A percentile compares a stretch with the other conserved stretches of the same genome.
phyloP scores from a whole-genome alignment of 2,113 vertebrate genomes.

The Mesitornis unicolor region DNA sequence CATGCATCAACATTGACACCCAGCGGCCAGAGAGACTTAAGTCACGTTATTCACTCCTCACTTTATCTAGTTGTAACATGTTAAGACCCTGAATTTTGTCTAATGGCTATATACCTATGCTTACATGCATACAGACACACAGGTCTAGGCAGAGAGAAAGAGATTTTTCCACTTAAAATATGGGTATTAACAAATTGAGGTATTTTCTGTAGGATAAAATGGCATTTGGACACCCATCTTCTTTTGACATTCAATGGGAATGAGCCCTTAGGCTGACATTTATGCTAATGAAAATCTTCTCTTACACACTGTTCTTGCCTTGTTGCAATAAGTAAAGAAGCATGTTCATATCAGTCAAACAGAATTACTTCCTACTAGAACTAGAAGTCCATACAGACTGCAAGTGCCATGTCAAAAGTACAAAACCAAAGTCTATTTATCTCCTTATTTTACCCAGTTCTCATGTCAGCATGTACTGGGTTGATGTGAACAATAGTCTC shows the following conservation, averaged over 20 bases:
- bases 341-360: neutral
- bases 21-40: neutral
- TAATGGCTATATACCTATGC: neutral
- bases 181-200: neutral
- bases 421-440: neutral
- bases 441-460: neutral
- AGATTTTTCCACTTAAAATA: neutral
- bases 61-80: neutral
- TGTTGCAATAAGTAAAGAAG: neutral
- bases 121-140: neutral
- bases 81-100: neutral
- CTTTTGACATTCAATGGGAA: neutral
- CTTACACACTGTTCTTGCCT: neutral
- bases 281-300: neutral
- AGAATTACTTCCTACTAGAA: neutral
- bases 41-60: neutral
- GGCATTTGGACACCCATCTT: neutral
- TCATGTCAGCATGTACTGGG: neutral
- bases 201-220: neutral
- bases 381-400: neutral
- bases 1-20: neutral
- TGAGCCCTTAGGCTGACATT: neutral
- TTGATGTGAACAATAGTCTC: neutral
- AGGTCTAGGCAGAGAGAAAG: neutral
- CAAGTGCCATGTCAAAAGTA: neutral